Base-by-base conservation (phyloP, 2,113 vertebrate genomes). In the Scomber scombrus region DNA sequence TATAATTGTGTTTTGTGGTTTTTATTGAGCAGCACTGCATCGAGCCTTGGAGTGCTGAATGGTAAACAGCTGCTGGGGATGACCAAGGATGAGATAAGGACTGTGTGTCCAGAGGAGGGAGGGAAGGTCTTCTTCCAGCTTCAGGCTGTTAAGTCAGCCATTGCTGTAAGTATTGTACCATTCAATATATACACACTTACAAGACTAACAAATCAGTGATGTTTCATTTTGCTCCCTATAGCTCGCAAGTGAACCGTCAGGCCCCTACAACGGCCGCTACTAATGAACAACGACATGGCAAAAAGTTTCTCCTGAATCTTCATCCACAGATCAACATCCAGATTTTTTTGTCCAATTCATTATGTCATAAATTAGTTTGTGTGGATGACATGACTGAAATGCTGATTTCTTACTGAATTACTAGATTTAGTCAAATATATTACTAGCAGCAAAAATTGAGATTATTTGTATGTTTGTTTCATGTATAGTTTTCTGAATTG, bases 61-160 rank as follows among this genome's bases (percentile, higher is more conserved):
- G 97, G 98, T 0, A 76, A 60, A 3, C 94, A 95, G 73, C 92
- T 98, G 19, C 93, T 98, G 85, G 91, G 91, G 15, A 91, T 98
- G 95, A 93, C 75, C 51, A 90, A 91, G 0, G 85, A 92, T 0
- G 96, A 98, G 0, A 85, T 99, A 2, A 94, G 92, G 64, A 81
- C 68, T 0, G 91, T 96, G 12, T 97, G 96, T 73, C 96, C 96
- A 0, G 95, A 97, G 47, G 98, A 99, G 68, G 96, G 95, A 46
- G 90, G 85, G 0, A 93, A 91, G 3, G 88, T 97, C 58, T 95
- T 95, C 90, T 95, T 95, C 93, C 95, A 96, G 69, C 93, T 97
- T 43, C 95, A 95, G 72, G 78, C 82, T 2, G n/a, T 95, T 51
- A 94, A 89, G 69, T 86, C 93, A 0, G 66, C 94, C 8, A 84